Evolutionary conservation across 1,140 invertebrate species (phyloP).

Genomic region (Ceratosolen solmsi): DNA sequence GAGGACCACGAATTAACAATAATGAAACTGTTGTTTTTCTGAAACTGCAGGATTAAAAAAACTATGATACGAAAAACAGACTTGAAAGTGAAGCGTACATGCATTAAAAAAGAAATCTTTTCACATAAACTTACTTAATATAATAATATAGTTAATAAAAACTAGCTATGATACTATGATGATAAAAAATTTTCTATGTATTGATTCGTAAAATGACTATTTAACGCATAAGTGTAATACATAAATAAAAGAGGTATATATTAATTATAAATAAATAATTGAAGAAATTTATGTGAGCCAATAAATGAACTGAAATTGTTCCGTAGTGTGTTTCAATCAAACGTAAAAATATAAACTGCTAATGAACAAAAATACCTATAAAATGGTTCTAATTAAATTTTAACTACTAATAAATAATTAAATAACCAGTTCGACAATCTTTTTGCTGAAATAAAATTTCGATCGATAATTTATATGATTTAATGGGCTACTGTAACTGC

Average conservation of each 20-base stretch:
- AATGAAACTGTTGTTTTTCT: conserved; percentile 49
- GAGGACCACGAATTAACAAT: conserved; percentile 68
- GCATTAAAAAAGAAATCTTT: conserved; percentile 6
- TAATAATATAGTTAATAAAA: conserved; percentile 27
- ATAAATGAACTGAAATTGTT: neutral
- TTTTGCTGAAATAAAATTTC: neutral
- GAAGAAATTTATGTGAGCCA: too few species aligned
- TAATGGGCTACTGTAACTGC: too few species aligned
- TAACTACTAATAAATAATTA: neutral
- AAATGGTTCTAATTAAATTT: neutral
- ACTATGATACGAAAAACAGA: conserved; percentile 19
- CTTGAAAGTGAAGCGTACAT: conserved; percentile 20
- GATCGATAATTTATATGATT: neutral
- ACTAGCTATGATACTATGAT: conserved; percentile 27
- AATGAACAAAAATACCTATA: neutral
- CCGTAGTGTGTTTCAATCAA: neutral
- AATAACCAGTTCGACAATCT: conserved; percentile 31
- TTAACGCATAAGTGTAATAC: conserved; percentile 3
- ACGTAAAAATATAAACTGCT: neutral
- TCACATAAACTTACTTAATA: conserved; percentile 22
- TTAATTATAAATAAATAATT: conserved; percentile 25
- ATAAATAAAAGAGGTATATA: neutral
- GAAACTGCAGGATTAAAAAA: neutral
- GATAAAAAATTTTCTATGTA: conserved; percentile 14
- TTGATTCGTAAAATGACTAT: conserved; percentile 18